Percentiles rank a stretch among this genome's conserved stretches.
These are phyloP conservation scores for Raphicerus campestris DNA, from an alignment of 2,113 vertebrate genomes.

Conservation along the genomic window DNA sequence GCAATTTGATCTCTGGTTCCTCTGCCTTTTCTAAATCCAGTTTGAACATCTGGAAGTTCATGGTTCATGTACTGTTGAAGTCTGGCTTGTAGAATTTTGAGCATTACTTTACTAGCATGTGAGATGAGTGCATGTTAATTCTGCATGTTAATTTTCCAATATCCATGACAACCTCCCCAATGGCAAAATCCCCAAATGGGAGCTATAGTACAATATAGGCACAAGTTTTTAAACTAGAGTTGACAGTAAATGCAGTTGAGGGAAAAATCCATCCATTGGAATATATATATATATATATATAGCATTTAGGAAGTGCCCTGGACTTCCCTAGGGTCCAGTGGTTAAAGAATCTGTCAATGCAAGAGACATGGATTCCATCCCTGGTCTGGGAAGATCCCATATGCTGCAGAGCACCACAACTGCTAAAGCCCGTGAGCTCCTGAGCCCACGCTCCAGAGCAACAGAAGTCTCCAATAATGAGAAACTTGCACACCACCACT, in stretches of 20 bases:
- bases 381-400: not conserved
- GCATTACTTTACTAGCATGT: not conserved
- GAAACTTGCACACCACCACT: not conserved
- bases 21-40: not conserved
- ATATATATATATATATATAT: not conserved
- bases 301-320: not conserved
- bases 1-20: not conserved
- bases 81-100: not conserved
- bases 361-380: not conserved
- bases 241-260: slow-evolving; percentile 20
- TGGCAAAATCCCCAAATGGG: slow-evolving; percentile 29
- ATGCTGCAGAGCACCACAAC: not conserved
- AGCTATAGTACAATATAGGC: not conserved
- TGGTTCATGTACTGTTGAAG: not conserved
- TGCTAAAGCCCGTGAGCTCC: not conserved
- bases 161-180: slow-evolving; percentile 33
- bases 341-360: not conserved
- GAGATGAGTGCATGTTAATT: not conserved
- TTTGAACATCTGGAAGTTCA: not conserved
- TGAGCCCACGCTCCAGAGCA: not conserved
- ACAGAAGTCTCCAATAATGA: not conserved
- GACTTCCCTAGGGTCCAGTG: not conserved
- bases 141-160: slow-evolving; percentile 16
- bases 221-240: slow-evolving; percentile 8
- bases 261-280: not conserved